These are phyloP conservation scores for Pagetopsis macropterus DNA, from an alignment of 2,797 vertebrate species.

Conservation along the genomic window DNA sequence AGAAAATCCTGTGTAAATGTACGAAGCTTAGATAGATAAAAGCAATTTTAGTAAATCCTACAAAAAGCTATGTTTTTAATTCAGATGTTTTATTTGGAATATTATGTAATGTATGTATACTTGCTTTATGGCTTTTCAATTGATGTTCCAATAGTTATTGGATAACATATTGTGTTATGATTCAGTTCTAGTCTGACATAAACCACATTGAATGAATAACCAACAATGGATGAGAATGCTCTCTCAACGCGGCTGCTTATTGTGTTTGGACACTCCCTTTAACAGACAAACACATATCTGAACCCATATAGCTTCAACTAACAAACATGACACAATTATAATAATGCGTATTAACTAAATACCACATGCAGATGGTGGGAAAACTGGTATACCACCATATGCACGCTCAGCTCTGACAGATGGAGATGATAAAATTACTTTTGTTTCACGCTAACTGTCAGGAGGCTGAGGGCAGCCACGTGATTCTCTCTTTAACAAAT, in stretches of 20 bases:
- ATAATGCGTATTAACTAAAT: conserved; percentile 8
- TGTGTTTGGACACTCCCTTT: not conserved
- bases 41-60: no score
- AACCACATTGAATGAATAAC: not conserved
- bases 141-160: not conserved
- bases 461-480: conserved; percentile 41
- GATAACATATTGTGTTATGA: not conserved
- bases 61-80: not conserved
- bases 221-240: not conserved
- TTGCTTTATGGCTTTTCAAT: not conserved
- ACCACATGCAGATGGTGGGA: conserved; percentile 49
- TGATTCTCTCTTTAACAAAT: conserved; percentile 41
- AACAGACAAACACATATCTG: conserved; percentile 1
- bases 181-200: not conserved
- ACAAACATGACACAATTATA: conserved; percentile 1
- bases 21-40: no score
- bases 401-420: conserved; percentile 54
- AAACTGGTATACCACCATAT: conserved; percentile 32
- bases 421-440: conserved; percentile 61
- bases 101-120: not conserved
- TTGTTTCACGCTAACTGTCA: conserved; percentile 67
- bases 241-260: not conserved
- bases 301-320: conserved; percentile 8
- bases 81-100: not conserved
- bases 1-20: no score